A percentile compares a stretch with the other conserved stretches of the same genome.
These are phyloP conservation scores for Campoplex nolae DNA, from an alignment of 2,888 invertebrate genomes.

Conservation along the genomic window DNA sequence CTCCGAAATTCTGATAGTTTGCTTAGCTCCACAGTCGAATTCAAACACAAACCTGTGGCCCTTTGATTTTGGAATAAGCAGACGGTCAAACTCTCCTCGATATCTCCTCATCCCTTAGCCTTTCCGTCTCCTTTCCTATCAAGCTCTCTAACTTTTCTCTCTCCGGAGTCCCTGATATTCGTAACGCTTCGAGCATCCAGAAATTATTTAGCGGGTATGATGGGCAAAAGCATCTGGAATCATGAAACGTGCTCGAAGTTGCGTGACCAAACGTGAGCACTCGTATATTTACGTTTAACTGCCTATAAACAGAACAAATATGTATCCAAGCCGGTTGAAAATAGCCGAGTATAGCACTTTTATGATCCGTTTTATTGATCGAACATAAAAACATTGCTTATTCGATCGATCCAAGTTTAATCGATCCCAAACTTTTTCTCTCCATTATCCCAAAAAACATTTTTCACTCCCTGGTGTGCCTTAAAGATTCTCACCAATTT, in stretches of 20 bases:
- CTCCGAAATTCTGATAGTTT: background rate
- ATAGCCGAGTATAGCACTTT: background rate
- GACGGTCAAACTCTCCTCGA: background rate
- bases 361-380: background rate
- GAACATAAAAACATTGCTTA: background rate
- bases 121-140: background rate
- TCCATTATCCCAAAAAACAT: background rate
- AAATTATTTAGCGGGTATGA: background rate
- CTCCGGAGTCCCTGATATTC: background rate
- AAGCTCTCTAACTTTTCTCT: background rate
- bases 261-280: conserved; percentile 32
- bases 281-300: conserved; percentile 14
- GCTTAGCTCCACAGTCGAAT: conserved; percentile 6
- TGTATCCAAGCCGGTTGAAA: background rate
- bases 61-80: conserved; percentile 1
- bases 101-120: background rate
- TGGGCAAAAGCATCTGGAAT: conserved; percentile 24
- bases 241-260: conserved; percentile 21
- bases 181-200: background rate
- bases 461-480: background rate
- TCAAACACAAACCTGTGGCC: conserved; percentile 2
- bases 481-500: background rate
- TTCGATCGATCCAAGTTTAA: background rate
- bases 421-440: background rate
- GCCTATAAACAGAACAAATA: conserved; percentile 22